Evolutionary conservation across 1,140 invertebrate genomes (phyloP).

Genomic region (Philotrypesis tridentata): DNA sequence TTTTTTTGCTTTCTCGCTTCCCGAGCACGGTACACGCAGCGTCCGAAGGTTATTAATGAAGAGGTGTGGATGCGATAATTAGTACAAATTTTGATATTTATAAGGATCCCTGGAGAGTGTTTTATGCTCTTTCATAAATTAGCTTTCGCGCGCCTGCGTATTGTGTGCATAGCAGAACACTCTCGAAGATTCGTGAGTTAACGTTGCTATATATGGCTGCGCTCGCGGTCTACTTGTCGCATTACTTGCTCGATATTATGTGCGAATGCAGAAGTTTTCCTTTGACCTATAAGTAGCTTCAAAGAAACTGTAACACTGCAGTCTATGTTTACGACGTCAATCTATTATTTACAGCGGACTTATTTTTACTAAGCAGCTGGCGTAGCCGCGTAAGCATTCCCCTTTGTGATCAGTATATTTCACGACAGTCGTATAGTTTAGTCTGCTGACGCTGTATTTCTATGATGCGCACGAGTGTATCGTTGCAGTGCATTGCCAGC

Average conservation of each 20-base stretch:
- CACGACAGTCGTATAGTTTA: constrained; percentile 22
- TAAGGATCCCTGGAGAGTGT: background rate
- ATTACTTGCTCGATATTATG: too few relatives aligned
- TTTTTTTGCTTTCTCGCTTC: background rate
- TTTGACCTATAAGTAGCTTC: too few relatives aligned
- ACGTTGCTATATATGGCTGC: too few relatives aligned
- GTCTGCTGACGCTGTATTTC: too few relatives aligned
- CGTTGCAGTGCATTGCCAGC: background rate
- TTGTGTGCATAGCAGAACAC: too few relatives aligned
- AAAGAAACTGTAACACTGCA: too few relatives aligned
- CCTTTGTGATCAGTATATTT: background rate
- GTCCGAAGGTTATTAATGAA: constrained; percentile 37
- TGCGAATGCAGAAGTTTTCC: too few relatives aligned
- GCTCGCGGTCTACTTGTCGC: too few relatives aligned
- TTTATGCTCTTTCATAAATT: background rate
- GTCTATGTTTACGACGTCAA: background rate
- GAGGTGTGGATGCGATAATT: constrained; percentile 36
- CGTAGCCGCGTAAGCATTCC: background rate
- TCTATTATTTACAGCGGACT: background rate
- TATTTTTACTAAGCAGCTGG: background rate
- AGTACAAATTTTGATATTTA: background rate
- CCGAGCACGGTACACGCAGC: too few relatives aligned
- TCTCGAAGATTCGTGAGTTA: too few relatives aligned
- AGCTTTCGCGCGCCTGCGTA: background rate
- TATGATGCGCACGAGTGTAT: too few relatives aligned